phyloP scores from a whole-genome alignment of 2,113 vertebrate genomes.

The Cebus imitator region DNA sequence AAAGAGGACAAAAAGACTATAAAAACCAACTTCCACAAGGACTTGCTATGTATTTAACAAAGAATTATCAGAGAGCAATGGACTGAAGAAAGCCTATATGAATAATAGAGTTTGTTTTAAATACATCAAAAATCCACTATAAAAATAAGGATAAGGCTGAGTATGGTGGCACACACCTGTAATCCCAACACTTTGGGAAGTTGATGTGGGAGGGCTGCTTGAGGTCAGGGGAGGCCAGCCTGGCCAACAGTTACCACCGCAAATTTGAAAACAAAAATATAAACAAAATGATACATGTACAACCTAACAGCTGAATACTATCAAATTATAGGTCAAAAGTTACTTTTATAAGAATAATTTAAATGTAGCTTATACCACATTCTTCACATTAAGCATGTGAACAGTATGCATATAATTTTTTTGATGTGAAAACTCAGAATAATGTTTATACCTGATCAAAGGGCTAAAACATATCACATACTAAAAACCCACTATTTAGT shows the following conservation, averaged over 20 bases:
- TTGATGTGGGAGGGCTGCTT: no score
- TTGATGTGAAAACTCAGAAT: background rate
- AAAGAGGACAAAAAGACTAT: background rate
- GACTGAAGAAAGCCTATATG: background rate
- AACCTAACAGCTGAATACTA: background rate
- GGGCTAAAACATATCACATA: conserved; percentile 20
- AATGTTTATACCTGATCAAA: background rate
- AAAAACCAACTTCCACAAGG: background rate
- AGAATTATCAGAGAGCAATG: background rate
- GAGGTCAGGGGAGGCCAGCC: no score
- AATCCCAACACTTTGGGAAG: no score
- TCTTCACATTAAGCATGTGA: background rate
- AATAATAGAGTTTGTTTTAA: background rate
- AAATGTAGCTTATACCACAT: background rate
- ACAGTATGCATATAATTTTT: background rate
- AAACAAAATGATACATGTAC: background rate
- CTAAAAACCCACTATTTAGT: background rate
- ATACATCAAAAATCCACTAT: background rate
- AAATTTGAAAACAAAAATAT: background rate
- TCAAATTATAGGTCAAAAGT: background rate
- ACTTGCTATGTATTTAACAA: background rate
- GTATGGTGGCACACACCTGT: no score
- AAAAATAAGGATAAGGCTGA: no score
- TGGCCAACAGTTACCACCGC: no score
- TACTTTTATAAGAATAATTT: conserved; percentile 7